These are phyloP conservation scores for Anseranas semipalmata DNA, from an alignment of 2,113 vertebrate species.

Conservation along the genomic window DNA sequence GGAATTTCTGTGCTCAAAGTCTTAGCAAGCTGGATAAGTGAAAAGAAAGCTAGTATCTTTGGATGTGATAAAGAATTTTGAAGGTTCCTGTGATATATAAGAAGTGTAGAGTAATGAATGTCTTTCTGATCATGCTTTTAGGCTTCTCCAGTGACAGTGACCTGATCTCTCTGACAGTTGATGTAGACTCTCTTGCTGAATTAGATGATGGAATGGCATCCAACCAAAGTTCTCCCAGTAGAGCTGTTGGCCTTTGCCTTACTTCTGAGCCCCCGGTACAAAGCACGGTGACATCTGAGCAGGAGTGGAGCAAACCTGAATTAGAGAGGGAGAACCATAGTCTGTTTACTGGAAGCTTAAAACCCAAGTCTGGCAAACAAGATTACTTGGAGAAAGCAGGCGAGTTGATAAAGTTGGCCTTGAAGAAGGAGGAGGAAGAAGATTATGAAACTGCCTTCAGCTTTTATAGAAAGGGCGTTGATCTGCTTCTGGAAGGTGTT, in stretches of 20 bases:
- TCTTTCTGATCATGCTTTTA: slow-evolving; percentile 54
- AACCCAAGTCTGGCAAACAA: slow-evolving; percentile 77
- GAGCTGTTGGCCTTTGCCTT: slow-evolving; percentile 74
- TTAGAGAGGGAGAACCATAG: slow-evolving; percentile 75
- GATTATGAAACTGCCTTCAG: slow-evolving; percentile 90
- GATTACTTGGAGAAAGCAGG: slow-evolving; percentile 93
- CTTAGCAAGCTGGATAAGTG: background rate
- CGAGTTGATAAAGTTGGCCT: slow-evolving; percentile 89
- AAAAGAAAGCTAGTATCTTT: background rate
- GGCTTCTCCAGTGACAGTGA: slow-evolving; percentile 92
- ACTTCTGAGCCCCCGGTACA: slow-evolving; percentile 64
- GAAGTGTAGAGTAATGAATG: background rate
- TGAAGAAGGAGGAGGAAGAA: slow-evolving; percentile 90
- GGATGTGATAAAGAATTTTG: background rate
- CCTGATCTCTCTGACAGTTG: slow-evolving; percentile 86
- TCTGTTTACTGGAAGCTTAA: slow-evolving; percentile 84
- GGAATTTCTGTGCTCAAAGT: background rate
- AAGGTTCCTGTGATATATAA: background rate
- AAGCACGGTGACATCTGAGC: slow-evolving; percentile 63
- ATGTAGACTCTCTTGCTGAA: slow-evolving; percentile 88
- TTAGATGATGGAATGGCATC: slow-evolving; percentile 98
- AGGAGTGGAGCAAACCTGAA: slow-evolving; percentile 79
- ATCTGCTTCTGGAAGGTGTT: slow-evolving; percentile 94
- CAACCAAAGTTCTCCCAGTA: slow-evolving; percentile 88
- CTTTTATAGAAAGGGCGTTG: slow-evolving; percentile 91